Percentiles rank a stretch among this genome's conserved stretches.
These are phyloP conservation scores for Otolemur crassicaudatus DNA, from an alignment of 2,797 vertebrate species.

Conservation along the genomic window DNA sequence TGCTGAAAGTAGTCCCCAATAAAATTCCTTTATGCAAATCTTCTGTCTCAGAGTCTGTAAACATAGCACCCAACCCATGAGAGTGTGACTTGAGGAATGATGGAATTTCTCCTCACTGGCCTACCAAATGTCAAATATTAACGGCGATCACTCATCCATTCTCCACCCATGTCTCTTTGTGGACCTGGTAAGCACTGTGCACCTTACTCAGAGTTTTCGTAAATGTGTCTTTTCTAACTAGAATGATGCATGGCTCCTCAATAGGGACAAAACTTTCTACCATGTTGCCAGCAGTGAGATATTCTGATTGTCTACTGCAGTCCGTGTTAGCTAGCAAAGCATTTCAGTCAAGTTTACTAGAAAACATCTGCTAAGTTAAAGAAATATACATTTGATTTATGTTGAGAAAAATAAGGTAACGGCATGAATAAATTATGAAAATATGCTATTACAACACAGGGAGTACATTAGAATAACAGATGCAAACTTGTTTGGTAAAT, in stretches of 20 bases:
- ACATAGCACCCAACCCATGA: background rate
- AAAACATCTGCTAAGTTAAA: constrained; percentile 59
- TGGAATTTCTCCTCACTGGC: background rate
- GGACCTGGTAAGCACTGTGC: background rate
- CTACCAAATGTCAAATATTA: background rate
- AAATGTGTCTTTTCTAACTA: background rate
- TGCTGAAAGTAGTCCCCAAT: too few species aligned
- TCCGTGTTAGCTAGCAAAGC: background rate
- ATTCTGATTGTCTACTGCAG: constrained; percentile 42
- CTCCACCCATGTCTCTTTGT: background rate
- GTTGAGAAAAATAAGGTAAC: constrained; percentile 48
- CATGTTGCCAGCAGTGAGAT: background rate
- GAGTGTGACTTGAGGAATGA: background rate
- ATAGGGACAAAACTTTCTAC: background rate
- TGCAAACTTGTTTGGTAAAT: constrained; percentile 79
- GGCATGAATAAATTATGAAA: constrained; percentile 80
- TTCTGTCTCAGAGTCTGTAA: background rate
- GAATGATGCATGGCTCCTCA: background rate
- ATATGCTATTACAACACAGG: constrained; percentile 63
- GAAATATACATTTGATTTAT: constrained; percentile 66
- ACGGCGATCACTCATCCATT: background rate
- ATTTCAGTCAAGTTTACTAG: constrained; percentile 55
- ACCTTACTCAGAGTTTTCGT: background rate
- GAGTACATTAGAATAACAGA: constrained; percentile 72
- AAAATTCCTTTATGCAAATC: background rate